A percentile compares a stretch with the other conserved stretches of the same genome.
phyloP scores from a whole-genome alignment of 1,140 invertebrate species.

The Helicorthomorpha holstii region DNA sequence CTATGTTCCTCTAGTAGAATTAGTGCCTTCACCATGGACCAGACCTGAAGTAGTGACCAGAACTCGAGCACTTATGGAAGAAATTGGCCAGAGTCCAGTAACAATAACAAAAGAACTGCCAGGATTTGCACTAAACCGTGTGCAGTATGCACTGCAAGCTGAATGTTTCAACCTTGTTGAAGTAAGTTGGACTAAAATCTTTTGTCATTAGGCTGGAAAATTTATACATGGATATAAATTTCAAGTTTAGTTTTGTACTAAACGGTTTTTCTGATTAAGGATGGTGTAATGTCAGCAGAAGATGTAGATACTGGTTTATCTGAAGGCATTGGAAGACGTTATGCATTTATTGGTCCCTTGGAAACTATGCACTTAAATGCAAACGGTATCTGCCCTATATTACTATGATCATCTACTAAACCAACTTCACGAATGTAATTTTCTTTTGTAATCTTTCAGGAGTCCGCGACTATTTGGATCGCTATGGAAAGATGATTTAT shows the following conservation, averaged over 20 bases:
- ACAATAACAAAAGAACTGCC: conserved; percentile 65
- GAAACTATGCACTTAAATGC: conserved; percentile 92
- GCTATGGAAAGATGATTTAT: conserved; percentile 63
- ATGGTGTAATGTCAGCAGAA: conserved; percentile 62
- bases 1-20: conserved; percentile 81
- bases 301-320: conserved; percentile 88
- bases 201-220: conserved; percentile 18
- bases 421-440: neutral
- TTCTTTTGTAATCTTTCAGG: conserved; percentile 25
- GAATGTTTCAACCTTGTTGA: conserved; percentile 75
- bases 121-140: conserved; percentile 83
- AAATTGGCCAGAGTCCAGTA: conserved; percentile 81
- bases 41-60: conserved; percentile 44
- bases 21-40: conserved; percentile 80
- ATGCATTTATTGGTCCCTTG: conserved; percentile 83
- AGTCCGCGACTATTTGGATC: conserved; percentile 47
- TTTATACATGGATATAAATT: too few species aligned
- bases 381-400: conserved; percentile 41
- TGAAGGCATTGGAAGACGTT: conserved; percentile 83
- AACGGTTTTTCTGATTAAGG: conserved; percentile 24
- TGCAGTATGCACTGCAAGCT: conserved; percentile 90
- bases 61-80: conserved; percentile 57
- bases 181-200: too few species aligned
- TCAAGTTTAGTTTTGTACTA: neutral
- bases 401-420: conserved; percentile 1